Evolutionary conservation across 2,888 invertebrate genomes (phyloP).

Genomic region (Ellobium chinense): DNA sequence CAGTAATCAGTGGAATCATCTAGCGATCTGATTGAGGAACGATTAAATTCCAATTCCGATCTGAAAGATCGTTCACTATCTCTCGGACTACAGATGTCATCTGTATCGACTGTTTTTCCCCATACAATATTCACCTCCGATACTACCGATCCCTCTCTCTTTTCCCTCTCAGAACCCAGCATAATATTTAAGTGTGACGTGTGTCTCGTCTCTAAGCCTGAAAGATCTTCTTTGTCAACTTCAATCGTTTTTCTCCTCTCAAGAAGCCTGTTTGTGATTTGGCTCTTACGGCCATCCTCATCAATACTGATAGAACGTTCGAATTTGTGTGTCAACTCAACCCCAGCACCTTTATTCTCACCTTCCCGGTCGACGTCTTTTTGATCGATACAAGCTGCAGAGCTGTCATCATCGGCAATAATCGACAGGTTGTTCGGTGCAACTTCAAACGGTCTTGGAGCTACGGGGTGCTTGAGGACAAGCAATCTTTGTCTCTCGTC

Average conservation of each 20-base stretch:
- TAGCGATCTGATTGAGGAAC: neutral
- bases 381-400: too few species aligned
- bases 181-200: neutral
- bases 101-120: conserved; percentile 24
- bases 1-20: conserved; percentile 30
- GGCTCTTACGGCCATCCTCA: neutral
- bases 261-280: neutral
- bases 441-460: too few species aligned
- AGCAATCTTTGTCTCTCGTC: too few species aligned
- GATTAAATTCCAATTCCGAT: neutral
- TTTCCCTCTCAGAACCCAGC: neutral
- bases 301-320: neutral
- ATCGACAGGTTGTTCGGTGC: too few species aligned
- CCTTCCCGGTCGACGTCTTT: neutral
- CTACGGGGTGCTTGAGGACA: too few species aligned
- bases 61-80: neutral
- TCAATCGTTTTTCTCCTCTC: conserved; percentile 19
- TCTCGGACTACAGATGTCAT: neutral
- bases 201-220: conserved; percentile 5
- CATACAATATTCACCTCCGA: conserved; percentile 26
- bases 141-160: neutral
- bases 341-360: neutral
- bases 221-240: conserved; percentile 10
- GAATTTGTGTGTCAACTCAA: neutral
- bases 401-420: too few species aligned